Conservation (phyloP, 2,113 vertebrate species). For the Rhinogobius similis region DNA sequence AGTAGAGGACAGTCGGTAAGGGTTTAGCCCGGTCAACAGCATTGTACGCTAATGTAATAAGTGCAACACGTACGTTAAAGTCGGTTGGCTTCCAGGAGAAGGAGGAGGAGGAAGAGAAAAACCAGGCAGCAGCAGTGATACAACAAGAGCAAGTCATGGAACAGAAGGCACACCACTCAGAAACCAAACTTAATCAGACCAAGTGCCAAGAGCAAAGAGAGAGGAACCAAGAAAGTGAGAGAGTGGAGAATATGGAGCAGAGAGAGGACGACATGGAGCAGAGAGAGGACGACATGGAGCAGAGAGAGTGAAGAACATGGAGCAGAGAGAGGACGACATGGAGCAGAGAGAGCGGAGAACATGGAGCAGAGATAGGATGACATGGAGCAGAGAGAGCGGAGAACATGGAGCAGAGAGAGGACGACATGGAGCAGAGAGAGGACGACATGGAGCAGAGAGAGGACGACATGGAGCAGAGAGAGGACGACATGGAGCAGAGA, state of each 20-base stretch:
- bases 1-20: conserved; percentile 59
- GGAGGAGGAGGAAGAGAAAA: conserved; percentile 60
- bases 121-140: conserved; percentile 79
- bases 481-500: too few relatives aligned
- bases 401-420: too few relatives aligned
- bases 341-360: too few relatives aligned
- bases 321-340: too few relatives aligned
- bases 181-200: conserved; percentile 64
- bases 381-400: too few relatives aligned
- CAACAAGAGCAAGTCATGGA: conserved; percentile 81
- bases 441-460: too few relatives aligned
- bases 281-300: too few relatives aligned
- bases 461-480: too few relatives aligned
- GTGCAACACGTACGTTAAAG: conserved; percentile 81
- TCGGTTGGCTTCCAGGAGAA: conserved; percentile 79
- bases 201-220: conserved; percentile 49
- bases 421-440: too few relatives aligned
- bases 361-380: too few relatives aligned
- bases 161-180: conserved; percentile 76
- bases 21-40: conserved; percentile 45
- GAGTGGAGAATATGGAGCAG: conserved; percentile 21
- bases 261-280: background rate
- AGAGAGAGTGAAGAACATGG: too few relatives aligned
- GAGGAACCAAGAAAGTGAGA: conserved; percentile 32
- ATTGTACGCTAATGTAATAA: conserved; percentile 67